Evolutionary conservation across 2,113 vertebrate species (phyloP).

Genomic region (Grammomys surdaster): DNA sequence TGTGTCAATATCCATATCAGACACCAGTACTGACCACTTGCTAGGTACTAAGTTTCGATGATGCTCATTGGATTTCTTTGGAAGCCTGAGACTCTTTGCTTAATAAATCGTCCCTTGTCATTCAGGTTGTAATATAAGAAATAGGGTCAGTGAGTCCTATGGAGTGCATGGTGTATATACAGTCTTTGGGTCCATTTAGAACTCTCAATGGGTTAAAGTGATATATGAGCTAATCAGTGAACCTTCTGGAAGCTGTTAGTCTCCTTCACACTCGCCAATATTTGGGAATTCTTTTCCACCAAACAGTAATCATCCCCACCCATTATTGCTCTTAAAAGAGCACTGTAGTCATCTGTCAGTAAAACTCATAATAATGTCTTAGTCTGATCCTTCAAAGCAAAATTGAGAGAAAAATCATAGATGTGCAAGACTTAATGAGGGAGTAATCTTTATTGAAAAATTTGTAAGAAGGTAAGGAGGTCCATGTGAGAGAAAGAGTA

Average conservation of each 20-base stretch:
- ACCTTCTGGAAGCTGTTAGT: not conserved
- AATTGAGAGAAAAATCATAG: not conserved
- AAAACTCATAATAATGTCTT: constrained; percentile 6
- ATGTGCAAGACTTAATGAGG: not conserved
- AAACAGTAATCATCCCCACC: not conserved
- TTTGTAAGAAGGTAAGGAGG: not conserved
- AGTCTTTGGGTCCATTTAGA: not conserved
- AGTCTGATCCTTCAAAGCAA: not conserved
- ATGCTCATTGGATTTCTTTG: not conserved
- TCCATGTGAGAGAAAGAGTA: not conserved
- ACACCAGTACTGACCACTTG: not conserved
- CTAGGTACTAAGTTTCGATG: not conserved
- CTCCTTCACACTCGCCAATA: not conserved
- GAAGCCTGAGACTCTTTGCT: not conserved
- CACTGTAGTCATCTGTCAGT: constrained; percentile 2
- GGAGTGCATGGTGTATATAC: not conserved
- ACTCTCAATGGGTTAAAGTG: not conserved
- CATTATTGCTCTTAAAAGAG: not conserved
- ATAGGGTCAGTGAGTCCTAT: not conserved
- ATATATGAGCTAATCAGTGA: not conserved
- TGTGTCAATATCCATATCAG: not conserved
- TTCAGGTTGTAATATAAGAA: not conserved
- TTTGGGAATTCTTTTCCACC: not conserved
- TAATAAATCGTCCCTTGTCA: not conserved
- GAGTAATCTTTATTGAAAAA: not conserved